phyloP scores from a whole-genome alignment of 2,888 invertebrate genomes.

The Troilus luridus region DNA sequence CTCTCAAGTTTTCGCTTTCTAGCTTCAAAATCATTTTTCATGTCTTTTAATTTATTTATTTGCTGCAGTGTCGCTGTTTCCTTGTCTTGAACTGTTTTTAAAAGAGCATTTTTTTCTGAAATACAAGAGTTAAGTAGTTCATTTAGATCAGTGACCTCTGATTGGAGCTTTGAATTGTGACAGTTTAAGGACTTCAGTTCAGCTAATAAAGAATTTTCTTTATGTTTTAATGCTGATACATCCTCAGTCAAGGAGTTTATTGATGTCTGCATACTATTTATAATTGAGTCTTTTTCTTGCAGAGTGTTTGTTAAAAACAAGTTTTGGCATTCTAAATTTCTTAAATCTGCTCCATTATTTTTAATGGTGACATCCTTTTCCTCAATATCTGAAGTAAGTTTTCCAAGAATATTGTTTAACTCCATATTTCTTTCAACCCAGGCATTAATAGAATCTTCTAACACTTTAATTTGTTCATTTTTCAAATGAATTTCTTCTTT shows the following conservation, averaged over 20 bases:
- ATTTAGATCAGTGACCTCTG: constrained; percentile 7
- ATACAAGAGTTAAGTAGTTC: background rate
- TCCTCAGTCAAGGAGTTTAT: constrained; percentile 35
- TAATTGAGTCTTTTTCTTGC: constrained; percentile 50
- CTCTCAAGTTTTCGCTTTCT: constrained; percentile 10
- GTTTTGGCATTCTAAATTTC: constrained; percentile 56
- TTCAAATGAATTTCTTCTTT: constrained; percentile 37
- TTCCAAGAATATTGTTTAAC: constrained; percentile 13
- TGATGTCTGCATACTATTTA: constrained; percentile 49
- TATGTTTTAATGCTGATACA: background rate
- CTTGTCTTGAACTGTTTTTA: constrained; percentile 27
- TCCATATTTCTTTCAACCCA: constrained; percentile 26
- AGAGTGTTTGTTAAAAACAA: constrained; percentile 51
- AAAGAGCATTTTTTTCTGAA: constrained; percentile 8
- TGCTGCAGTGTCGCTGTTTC: background rate
- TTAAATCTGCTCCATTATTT: constrained; percentile 54
- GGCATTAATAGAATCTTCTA: constrained; percentile 47
- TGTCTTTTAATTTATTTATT: constrained; percentile 28
- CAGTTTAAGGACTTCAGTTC: constrained; percentile 7
- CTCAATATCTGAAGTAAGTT: constrained; percentile 41
- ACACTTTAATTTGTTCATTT: constrained; percentile 37
- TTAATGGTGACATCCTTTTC: constrained; percentile 43
- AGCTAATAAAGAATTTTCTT: constrained; percentile 15
- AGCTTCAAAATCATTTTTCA: constrained; percentile 3
- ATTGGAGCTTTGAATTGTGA: constrained; percentile 36